Percentiles rank a stretch among this genome's conserved stretches.
These are phyloP conservation scores for Molothrus aeneus DNA, from an alignment of 2,797 vertebrate genomes.

Conservation along the genomic window DNA sequence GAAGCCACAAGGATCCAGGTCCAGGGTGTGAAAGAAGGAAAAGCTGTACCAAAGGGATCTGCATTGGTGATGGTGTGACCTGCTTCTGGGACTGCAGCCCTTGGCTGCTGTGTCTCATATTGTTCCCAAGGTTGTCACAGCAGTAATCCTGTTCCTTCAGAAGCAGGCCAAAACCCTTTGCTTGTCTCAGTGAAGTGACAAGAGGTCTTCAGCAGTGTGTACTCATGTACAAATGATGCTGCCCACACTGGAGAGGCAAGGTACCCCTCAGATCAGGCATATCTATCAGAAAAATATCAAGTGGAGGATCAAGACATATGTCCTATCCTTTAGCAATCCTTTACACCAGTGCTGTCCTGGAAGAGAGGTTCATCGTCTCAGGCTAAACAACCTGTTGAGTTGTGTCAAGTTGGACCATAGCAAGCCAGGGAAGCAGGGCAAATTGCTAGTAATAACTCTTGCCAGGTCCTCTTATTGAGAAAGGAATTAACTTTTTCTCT, in stretches of 20 bases:
- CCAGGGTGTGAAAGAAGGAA: not conserved
- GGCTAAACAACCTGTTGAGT: not conserved
- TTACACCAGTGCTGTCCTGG: not conserved
- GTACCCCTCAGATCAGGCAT: not conserved
- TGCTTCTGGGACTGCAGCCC: not conserved
- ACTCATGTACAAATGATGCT: not conserved
- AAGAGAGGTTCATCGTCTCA: not conserved
- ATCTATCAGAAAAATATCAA: not conserved
- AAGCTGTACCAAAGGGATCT: not conserved
- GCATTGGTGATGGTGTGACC: not conserved
- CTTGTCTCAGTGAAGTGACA: not conserved
- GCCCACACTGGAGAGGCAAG: not conserved
- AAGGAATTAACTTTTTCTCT: not conserved
- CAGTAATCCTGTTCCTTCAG: not conserved
- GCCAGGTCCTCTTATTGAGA: not conserved
- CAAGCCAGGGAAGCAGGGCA: not conserved
- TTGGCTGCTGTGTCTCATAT: not conserved
- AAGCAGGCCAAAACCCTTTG: not conserved
- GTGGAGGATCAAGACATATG: rapidly evolving
- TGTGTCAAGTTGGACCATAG: not conserved
- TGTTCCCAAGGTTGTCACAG: not conserved
- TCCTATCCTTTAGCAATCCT: not conserved
- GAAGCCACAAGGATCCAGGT: not conserved
- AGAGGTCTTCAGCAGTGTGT: not conserved
- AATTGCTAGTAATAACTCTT: not conserved